Conservation (phyloP, 2,888 invertebrate species). For the Patella depressa region DNA sequence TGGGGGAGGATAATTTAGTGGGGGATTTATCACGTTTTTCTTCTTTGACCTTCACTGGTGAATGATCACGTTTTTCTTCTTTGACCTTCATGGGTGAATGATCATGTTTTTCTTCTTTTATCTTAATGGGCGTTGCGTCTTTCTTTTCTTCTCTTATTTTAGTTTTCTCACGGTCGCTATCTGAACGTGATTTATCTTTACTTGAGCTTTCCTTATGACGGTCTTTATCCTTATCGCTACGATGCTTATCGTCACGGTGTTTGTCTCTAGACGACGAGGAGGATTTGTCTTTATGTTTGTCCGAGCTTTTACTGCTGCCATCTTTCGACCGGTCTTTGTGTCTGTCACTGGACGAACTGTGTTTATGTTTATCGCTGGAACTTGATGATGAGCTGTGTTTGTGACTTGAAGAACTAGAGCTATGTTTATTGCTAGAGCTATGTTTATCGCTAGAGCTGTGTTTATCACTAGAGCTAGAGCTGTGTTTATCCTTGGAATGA, state of each 20-base stretch:
- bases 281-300: conserved; percentile 28
- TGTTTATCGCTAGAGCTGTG: conserved; percentile 17
- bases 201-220: conserved; percentile 10
- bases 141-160: conserved; percentile 5
- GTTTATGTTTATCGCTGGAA: conserved; percentile 31
- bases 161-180: neutral
- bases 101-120: conserved; percentile 21
- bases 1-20: conserved; percentile 18
- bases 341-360: conserved; percentile 21
- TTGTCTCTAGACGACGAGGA: conserved; percentile 26
- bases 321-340: conserved; percentile 23
- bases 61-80: conserved; percentile 23
- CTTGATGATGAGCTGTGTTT: conserved; percentile 24
- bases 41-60: conserved; percentile 36
- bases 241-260: conserved; percentile 32
- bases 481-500: conserved; percentile 26
- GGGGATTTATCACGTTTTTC: conserved; percentile 28
- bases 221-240: conserved; percentile 21
- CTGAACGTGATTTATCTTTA: neutral
- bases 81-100: conserved; percentile 23
- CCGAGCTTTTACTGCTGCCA: conserved; percentile 26
- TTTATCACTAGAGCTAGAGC: conserved; percentile 24
- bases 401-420: neutral
- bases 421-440: conserved; percentile 13
- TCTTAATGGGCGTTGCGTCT: neutral